A percentile compares a stretch with the other conserved stretches of the same genome.
Conservation (phyloP, 2,888 invertebrate species). For the Acleris cristana region DNA sequence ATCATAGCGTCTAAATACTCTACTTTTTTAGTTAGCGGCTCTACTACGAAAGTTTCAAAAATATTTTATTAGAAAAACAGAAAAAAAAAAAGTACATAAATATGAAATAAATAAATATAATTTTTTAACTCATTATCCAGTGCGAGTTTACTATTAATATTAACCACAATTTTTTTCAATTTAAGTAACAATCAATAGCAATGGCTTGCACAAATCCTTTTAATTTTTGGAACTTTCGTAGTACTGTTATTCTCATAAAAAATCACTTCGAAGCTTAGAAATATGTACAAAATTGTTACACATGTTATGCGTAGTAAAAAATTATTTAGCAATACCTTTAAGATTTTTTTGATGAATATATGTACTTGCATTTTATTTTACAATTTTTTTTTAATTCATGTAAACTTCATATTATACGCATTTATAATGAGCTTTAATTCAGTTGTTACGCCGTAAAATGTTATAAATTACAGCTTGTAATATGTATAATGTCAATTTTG, state of each 20-base stretch:
- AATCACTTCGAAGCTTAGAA: conserved; percentile 67
- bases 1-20: conserved; percentile 30
- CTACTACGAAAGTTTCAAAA: too few relatives aligned
- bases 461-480: background rate
- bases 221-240: conserved; percentile 10
- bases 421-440: conserved; percentile 1
- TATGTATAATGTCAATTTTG: background rate
- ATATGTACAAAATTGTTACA: conserved; percentile 76
- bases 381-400: background rate
- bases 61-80: too few relatives aligned
- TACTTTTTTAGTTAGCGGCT: background rate
- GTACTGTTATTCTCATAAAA: conserved; percentile 32
- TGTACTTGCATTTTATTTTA: background rate
- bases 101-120: too few relatives aligned
- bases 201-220: background rate
- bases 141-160: too few relatives aligned
- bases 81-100: too few relatives aligned
- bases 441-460: background rate
- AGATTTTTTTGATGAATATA: background rate
- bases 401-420: background rate
- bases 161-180: too few relatives aligned
- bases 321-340: conserved; percentile 46
- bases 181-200: background rate
- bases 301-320: conserved; percentile 71
- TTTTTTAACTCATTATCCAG: too few relatives aligned